Conservation (phyloP, 23 tunicate species). For the Ascidia mentula region DNA sequence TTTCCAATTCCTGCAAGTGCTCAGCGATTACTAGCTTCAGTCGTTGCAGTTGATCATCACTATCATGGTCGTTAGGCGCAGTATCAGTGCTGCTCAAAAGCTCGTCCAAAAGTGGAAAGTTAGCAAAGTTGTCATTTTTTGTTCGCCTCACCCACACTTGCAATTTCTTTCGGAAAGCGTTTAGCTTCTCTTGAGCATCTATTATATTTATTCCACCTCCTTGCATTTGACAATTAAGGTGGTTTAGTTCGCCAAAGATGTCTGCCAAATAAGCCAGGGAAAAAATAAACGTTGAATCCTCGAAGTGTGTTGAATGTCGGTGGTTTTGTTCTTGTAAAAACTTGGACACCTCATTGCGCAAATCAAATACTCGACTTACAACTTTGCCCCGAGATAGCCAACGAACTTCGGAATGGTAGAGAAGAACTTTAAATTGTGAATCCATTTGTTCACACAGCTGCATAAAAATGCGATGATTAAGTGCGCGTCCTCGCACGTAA, state of each 20-base stretch:
- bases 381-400: slow-evolving; percentile 21
- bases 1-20: slow-evolving; percentile 24
- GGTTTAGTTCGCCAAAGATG: slow-evolving; percentile 27
- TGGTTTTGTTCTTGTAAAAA: too few species aligned
- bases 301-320: slow-evolving; percentile 33
- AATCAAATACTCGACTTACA: too few species aligned
- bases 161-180: slow-evolving; percentile 36
- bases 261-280: slow-evolving; percentile 25
- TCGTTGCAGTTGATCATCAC: slow-evolving; percentile 15
- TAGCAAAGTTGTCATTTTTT: slow-evolving; percentile 20
- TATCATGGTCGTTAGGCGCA: too few species aligned
- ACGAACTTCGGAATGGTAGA: slow-evolving; percentile 25
- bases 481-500: slow-evolving; percentile 39
- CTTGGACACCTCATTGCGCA: too few species aligned
- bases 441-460: slow-evolving; percentile 50
- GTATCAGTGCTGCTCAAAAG: slow-evolving; percentile 31
- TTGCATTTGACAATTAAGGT: slow-evolving; percentile 37
- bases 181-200: slow-evolving; percentile 24
- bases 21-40: slow-evolving; percentile 40
- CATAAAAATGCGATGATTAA: slow-evolving; percentile 39
- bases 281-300: slow-evolving; percentile 19
- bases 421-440: slow-evolving; percentile 31
- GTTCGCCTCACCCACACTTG: slow-evolving; percentile 21
- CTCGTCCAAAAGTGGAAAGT: slow-evolving; percentile 42
- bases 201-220: slow-evolving; percentile 28